phyloP scores from a whole-genome alignment of 1,140 invertebrate species.

The Antheraea mylitta region DNA sequence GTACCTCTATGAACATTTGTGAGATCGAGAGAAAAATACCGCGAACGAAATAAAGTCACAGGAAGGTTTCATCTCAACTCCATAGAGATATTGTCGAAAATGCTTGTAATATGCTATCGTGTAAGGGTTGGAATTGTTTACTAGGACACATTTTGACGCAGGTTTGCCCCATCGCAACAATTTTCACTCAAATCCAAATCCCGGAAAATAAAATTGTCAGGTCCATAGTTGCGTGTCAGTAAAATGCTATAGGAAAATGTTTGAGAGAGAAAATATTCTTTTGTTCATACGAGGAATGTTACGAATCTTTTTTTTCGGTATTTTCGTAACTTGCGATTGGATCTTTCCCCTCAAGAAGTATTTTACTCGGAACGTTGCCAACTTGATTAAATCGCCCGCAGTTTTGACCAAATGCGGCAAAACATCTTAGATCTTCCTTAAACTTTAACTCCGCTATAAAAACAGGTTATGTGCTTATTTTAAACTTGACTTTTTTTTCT shows the following conservation, averaged over 20 bases:
- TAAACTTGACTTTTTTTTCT: too few species aligned
- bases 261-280: neutral
- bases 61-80: neutral
- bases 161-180: constrained; percentile 6
- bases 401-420: neutral
- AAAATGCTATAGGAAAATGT: neutral
- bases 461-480: neutral
- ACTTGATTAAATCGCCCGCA: constrained; percentile 1
- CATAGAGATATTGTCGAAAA: constrained; percentile 11
- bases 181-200: constrained; percentile 12
- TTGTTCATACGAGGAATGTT: neutral
- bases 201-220: constrained; percentile 11
- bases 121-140: constrained; percentile 38
- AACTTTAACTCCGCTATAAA: neutral
- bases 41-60: constrained; percentile 12
- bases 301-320: constrained; percentile 1
- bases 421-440: neutral
- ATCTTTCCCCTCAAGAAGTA: neutral
- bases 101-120: constrained; percentile 25
- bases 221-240: neutral
- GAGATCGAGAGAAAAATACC: constrained; percentile 20
- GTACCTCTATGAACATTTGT: constrained; percentile 36
- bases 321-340: constrained; percentile 1
- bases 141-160: constrained; percentile 18
- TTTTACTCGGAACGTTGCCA: constrained; percentile 1